Conservation (phyloP, 2,113 vertebrate genomes). For the Irena cyanogastra region DNA sequence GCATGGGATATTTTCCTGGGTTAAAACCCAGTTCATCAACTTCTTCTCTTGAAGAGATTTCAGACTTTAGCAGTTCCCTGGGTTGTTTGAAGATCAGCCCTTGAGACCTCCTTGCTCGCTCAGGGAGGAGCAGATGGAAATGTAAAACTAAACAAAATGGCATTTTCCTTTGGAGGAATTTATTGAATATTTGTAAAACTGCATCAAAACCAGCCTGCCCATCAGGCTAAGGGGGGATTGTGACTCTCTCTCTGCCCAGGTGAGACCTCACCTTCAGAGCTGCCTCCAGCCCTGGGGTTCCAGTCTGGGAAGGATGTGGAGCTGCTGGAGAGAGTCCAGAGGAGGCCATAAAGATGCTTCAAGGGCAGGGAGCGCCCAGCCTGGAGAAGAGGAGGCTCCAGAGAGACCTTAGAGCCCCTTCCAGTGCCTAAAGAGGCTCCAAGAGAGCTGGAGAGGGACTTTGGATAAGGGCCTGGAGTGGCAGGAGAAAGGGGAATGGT, state of each 20-base stretch:
- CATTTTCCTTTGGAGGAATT: neutral
- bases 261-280: neutral
- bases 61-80: neutral
- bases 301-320: neutral
- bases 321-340: neutral
- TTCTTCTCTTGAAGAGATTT: neutral
- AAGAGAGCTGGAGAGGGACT: neutral
- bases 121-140: neutral
- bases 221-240: neutral
- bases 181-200: neutral
- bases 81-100: neutral
- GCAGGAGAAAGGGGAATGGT: neutral
- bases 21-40: neutral
- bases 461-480: accelerated
- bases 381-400: neutral
- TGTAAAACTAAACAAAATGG: neutral
- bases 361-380: neutral
- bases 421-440: neutral
- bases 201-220: neutral
- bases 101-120: neutral
- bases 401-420: neutral
- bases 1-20: neutral
- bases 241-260: neutral
- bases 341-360: neutral
- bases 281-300: neutral